Evolutionary conservation across 1,140 invertebrate species (phyloP).

Genomic region (Metopolophium dirhodum): DNA sequence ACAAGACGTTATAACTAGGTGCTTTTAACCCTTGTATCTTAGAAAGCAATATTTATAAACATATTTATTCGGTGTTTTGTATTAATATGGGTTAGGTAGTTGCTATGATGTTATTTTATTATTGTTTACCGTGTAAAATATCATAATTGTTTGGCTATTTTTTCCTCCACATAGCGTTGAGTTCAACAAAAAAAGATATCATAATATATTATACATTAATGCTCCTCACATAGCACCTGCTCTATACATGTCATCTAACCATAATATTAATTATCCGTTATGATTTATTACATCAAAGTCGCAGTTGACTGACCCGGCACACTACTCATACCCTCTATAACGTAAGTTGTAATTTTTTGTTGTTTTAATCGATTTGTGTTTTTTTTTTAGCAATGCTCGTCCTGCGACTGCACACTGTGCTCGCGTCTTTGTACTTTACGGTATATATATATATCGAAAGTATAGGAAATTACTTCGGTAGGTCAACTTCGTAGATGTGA

Average conservation of each 20-base stretch:
- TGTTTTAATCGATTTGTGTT: background rate
- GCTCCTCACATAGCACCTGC: background rate
- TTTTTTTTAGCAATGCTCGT: background rate
- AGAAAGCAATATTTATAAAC: background rate
- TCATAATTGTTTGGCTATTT: background rate
- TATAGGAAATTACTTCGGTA: slow-evolving; percentile 7
- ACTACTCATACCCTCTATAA: background rate
- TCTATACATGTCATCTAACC: background rate
- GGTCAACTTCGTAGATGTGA: slow-evolving; percentile 28
- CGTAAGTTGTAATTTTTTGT: background rate
- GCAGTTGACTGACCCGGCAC: background rate
- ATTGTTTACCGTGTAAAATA: background rate
- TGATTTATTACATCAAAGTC: background rate
- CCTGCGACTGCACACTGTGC: background rate
- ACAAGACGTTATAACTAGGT: background rate
- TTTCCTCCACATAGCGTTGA: background rate
- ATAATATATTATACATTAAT: background rate
- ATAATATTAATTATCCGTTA: background rate
- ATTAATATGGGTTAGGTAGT: background rate
- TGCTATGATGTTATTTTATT: background rate
- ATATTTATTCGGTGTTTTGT: background rate
- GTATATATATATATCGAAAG: background rate
- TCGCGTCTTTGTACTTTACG: background rate
- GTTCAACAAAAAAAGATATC: background rate
- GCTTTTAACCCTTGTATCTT: background rate